phyloP scores from a whole-genome alignment of 2,888 invertebrate species.

The Hirtodrosophila trivittata region DNA sequence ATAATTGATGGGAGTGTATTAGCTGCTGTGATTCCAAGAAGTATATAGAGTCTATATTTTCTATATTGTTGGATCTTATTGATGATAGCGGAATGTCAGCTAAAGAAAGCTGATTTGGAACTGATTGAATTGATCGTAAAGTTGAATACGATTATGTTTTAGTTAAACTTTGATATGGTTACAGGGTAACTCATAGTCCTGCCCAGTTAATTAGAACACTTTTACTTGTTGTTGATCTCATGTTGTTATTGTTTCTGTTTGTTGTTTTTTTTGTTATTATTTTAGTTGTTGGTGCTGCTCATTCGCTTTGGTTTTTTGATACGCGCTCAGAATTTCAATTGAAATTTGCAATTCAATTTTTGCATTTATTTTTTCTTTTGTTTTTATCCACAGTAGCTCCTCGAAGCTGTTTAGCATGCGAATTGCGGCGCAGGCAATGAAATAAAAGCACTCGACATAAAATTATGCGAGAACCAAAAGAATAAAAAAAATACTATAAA shows the following conservation, averaged over 20 bases:
- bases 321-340: conserved; percentile 69
- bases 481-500: conserved; percentile 5
- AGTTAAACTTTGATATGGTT: too few species aligned
- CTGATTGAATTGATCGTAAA: too few species aligned
- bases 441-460: conserved; percentile 41
- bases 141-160: too few species aligned
- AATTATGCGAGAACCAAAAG: conserved; percentile 29
- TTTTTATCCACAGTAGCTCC: conserved; percentile 21
- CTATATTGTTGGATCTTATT: too few species aligned
- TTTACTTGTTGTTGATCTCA: conserved; percentile 33
- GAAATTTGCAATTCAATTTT: conserved; percentile 78
- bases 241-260: conserved; percentile 10
- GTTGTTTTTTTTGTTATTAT: conserved; percentile 1
- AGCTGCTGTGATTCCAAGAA: too few species aligned
- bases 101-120: too few species aligned
- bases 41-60: too few species aligned
- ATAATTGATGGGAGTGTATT: too few species aligned
- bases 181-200: too few species aligned
- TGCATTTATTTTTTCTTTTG: conserved; percentile 44
- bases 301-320: conserved; percentile 32
- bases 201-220: too few species aligned
- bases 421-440: conserved; percentile 41
- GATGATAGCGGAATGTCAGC: too few species aligned
- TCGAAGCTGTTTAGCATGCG: conserved; percentile 52
- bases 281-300: conserved; percentile 7